Conservation (phyloP, 2,888 invertebrate species). For the Leucoptera coffeella region DNA sequence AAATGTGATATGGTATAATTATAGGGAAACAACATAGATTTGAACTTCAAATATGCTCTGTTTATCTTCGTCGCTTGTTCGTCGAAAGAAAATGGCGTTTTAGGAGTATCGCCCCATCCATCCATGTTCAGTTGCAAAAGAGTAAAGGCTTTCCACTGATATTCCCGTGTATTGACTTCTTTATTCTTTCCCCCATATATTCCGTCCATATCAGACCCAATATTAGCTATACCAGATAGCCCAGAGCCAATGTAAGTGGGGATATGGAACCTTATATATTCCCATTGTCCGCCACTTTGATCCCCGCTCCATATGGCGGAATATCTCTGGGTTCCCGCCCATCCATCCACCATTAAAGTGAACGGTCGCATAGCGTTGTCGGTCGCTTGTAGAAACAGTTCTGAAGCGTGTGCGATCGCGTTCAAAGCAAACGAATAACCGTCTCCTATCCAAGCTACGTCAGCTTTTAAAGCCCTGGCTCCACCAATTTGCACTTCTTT, state of each 20-base stretch:
- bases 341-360: slow-evolving; percentile 39
- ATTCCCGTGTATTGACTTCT: slow-evolving; percentile 32
- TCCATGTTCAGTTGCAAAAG: slow-evolving; percentile 43
- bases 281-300: slow-evolving; percentile 38
- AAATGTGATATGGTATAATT: slow-evolving; percentile 31
- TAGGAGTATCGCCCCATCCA: slow-evolving; percentile 30
- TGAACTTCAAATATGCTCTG: slow-evolving; percentile 36
- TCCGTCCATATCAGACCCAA: slow-evolving; percentile 43
- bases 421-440: slow-evolving; percentile 36
- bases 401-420: slow-evolving; percentile 27
- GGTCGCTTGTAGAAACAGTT: slow-evolving; percentile 18
- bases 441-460: slow-evolving; percentile 37
- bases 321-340: slow-evolving; percentile 39
- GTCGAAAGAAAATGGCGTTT: slow-evolving; percentile 33
- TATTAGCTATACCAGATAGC: slow-evolving; percentile 30
- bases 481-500: slow-evolving; percentile 29
- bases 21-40: slow-evolving; percentile 35
- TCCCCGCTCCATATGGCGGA: slow-evolving; percentile 41
- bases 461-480: slow-evolving; percentile 34
- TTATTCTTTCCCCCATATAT: slow-evolving; percentile 26
- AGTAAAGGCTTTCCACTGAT: slow-evolving; percentile 42
- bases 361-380: slow-evolving; percentile 17
- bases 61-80: slow-evolving; percentile 23
- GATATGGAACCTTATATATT: slow-evolving; percentile 41
- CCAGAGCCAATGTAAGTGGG: slow-evolving; percentile 38